Percentiles rank a stretch among this genome's conserved stretches.
Evolutionary conservation across 2,888 invertebrate species (phyloP).

Genomic region (Mythimna loreyi): DNA sequence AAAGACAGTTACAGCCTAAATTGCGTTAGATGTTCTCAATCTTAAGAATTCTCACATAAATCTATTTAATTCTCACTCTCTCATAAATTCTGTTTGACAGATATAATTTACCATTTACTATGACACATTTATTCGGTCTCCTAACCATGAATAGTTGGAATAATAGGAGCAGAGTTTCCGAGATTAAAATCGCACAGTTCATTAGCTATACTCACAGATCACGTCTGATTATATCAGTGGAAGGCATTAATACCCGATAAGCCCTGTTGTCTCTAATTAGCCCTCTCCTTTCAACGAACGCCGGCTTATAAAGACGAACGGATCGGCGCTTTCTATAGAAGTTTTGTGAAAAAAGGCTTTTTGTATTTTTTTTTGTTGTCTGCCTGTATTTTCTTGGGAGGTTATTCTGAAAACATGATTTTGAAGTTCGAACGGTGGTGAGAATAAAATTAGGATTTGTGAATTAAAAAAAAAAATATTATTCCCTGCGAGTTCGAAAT

Average conservation of each 20-base stretch:
- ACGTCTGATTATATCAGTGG: constrained; percentile 41
- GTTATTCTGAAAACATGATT: neutral
- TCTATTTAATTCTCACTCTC: too few species aligned
- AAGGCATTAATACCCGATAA: constrained; percentile 45
- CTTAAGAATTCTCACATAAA: too few species aligned
- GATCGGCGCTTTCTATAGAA: constrained; percentile 27
- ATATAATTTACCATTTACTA: too few species aligned
- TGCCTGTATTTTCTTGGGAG: constrained; percentile 4
- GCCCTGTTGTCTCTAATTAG: constrained; percentile 49
- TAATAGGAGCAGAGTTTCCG: neutral
- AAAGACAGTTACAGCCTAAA: too few species aligned
- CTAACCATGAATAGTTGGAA: neutral
- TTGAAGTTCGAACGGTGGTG: constrained; percentile 8
- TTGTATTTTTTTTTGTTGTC: neutral
- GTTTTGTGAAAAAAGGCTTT: constrained; percentile 20
- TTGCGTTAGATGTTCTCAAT: too few species aligned
- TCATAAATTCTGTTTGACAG: neutral
- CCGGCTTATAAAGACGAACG: constrained; percentile 38
- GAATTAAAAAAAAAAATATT: constrained; percentile 6
- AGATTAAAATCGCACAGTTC: constrained; percentile 26
- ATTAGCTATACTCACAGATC: constrained; percentile 32
- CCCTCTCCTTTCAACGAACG: constrained; percentile 31
- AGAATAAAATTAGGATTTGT: neutral
- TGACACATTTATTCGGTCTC: neutral
- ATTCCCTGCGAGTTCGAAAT: neutral